Conservation (phyloP, 2,888 invertebrate species). For the Cosmia pyralina region DNA sequence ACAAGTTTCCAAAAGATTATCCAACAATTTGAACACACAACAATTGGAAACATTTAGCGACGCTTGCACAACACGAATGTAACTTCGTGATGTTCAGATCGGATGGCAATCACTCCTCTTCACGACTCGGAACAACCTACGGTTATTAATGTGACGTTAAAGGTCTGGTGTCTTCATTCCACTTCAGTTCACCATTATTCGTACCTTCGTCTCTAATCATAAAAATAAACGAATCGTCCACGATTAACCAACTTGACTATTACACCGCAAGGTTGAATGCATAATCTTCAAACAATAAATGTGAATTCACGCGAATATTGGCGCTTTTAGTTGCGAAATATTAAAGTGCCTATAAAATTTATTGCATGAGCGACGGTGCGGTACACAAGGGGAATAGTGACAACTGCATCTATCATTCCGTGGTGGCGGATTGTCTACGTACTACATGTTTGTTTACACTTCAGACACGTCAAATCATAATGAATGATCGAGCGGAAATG, state of each 20-base stretch:
- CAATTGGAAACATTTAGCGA: slow-evolving; percentile 84
- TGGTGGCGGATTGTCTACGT: slow-evolving; percentile 40
- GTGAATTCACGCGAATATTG: slow-evolving; percentile 63
- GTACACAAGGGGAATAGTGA: slow-evolving; percentile 46
- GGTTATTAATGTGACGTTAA: slow-evolving; percentile 77
- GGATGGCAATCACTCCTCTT: slow-evolving; percentile 85
- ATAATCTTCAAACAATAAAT: slow-evolving; percentile 60
- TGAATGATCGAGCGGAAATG: slow-evolving; percentile 74
- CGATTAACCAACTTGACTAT: slow-evolving; percentile 61
- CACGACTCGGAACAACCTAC: slow-evolving; percentile 80
- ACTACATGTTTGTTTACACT: slow-evolving; percentile 57
- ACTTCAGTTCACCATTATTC: slow-evolving; percentile 59
- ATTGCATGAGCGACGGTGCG: slow-evolving; percentile 53
- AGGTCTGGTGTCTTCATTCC: slow-evolving; percentile 74
- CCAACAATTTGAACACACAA: slow-evolving; percentile 61
- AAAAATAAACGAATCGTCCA: slow-evolving; percentile 68
- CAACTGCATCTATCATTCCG: slow-evolving; percentile 59
- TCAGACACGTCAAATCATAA: slow-evolving; percentile 66
- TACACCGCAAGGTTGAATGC: slow-evolving; percentile 60
- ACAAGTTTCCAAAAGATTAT: slow-evolving; percentile 55
- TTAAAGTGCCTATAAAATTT: slow-evolving; percentile 62
- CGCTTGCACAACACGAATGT: slow-evolving; percentile 73
- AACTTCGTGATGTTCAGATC: slow-evolving; percentile 82
- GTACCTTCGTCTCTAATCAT: slow-evolving; percentile 64
- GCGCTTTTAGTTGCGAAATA: slow-evolving; percentile 57